phyloP scores from a whole-genome alignment of 2,113 vertebrate species.

The Thamnaconus septentrionalis region DNA sequence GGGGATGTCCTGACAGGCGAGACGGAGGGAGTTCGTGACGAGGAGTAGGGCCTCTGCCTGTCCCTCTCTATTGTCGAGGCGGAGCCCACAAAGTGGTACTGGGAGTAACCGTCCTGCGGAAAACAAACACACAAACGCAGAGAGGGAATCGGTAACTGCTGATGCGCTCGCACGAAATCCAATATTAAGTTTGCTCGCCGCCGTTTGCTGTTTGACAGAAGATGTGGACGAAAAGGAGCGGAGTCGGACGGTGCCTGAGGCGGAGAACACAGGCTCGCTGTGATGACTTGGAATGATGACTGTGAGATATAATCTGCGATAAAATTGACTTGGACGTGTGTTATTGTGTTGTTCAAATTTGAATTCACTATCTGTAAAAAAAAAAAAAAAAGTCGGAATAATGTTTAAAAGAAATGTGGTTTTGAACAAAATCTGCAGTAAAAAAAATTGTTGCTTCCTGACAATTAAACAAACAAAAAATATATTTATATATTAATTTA shows the following conservation, averaged over 20 bases:
- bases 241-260: too few relatives aligned
- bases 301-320: too few relatives aligned
- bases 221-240: not conserved
- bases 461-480: too few relatives aligned
- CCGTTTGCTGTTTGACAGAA: not conserved
- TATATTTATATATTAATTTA: too few relatives aligned
- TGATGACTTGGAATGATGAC: too few relatives aligned
- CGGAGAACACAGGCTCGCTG: too few relatives aligned
- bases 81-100: slow-evolving; percentile 98
- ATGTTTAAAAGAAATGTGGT: too few relatives aligned
- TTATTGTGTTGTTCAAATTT: too few relatives aligned
- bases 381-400: too few relatives aligned
- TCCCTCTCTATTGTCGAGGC: slow-evolving; percentile 98
- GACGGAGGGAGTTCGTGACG: slow-evolving; percentile 95
- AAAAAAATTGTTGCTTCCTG: not conserved
- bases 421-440: not conserved
- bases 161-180: slow-evolving; percentile 1
- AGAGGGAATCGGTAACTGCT: not conserved
- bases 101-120: slow-evolving; percentile 93
- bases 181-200: not conserved
- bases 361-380: too few relatives aligned
- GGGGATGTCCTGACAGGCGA: slow-evolving; percentile 96
- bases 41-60: slow-evolving; percentile 95
- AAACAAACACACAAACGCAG: slow-evolving; percentile 30
- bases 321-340: too few relatives aligned